Conservation (phyloP, 1,140 invertebrate species). For the Drosophila biarmipes region DNA sequence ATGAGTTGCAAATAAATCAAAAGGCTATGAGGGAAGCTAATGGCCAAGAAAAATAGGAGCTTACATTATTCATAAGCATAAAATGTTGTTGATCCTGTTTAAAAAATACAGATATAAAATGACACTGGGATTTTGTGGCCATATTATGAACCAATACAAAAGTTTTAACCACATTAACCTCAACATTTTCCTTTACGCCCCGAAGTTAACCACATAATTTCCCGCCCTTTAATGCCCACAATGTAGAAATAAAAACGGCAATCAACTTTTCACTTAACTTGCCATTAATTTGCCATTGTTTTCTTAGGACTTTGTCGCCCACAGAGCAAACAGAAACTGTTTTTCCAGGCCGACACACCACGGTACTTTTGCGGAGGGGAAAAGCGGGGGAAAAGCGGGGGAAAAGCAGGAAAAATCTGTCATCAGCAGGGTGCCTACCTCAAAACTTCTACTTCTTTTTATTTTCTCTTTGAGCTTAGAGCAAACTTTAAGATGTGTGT, state of each 20-base stretch:
- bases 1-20: not conserved
- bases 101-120: too few species aligned
- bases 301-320: constrained; percentile 41
- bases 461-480: constrained; percentile 16
- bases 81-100: too few species aligned
- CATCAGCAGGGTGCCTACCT: constrained; percentile 33
- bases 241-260: constrained; percentile 3
- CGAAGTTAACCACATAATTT: constrained; percentile 9
- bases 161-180: not conserved
- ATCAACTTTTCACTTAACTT: constrained; percentile 51
- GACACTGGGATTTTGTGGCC: too few species aligned
- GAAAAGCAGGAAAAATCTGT: constrained; percentile 27
- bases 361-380: not conserved
- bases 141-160: too few species aligned
- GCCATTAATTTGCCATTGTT: constrained; percentile 47
- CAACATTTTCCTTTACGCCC: not conserved
- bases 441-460: constrained; percentile 11
- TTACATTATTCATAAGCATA: not conserved
- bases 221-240: constrained; percentile 5
- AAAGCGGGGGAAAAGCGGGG: not conserved
- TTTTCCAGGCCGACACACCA: constrained; percentile 17
- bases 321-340: constrained; percentile 41
- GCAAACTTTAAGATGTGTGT: constrained; percentile 29
- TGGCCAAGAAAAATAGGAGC: not conserved
- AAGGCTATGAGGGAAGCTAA: not conserved